Evolutionary conservation across 1,140 invertebrate species (phyloP).

Genomic region (Plectus sambesii): DNA sequence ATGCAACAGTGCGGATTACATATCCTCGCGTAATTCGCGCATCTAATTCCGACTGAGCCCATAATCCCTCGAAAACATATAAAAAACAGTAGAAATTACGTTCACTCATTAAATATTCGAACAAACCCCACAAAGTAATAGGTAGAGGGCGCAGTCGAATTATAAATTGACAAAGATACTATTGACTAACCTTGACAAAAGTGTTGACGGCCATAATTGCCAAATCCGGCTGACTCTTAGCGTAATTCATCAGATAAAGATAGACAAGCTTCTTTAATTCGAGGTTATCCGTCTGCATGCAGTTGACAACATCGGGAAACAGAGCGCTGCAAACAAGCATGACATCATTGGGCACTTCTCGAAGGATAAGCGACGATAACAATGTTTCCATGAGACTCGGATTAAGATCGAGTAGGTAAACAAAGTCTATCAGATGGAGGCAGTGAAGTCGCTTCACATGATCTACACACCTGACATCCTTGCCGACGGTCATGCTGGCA

Average conservation of each 20-base stretch:
- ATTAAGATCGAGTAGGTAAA: not conserved
- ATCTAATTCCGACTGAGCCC: not conserved
- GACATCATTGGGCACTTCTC: constrained; percentile 64
- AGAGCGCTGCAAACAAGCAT: constrained; percentile 56
- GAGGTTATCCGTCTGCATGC: constrained; percentile 99
- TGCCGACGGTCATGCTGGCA: constrained; percentile 98
- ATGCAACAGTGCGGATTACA: not conserved
- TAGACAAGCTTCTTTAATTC: constrained; percentile 99
- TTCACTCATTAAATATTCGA: constrained; percentile 4
- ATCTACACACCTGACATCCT: constrained; percentile 54
- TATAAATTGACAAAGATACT: constrained; percentile 12
- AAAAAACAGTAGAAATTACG: constrained; percentile 5
- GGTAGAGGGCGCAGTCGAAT: constrained; percentile 2
- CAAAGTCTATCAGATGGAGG: not conserved
- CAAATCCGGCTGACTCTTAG: constrained; percentile 99
- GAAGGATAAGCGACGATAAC: constrained; percentile 18
- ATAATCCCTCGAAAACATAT: no score
- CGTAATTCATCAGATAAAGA: constrained; percentile 99
- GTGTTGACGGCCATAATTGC: constrained; percentile 99
- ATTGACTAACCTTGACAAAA: constrained; percentile 78
- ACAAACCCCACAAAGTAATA: constrained; percentile 16
- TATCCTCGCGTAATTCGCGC: not conserved
- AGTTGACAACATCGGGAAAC: constrained; percentile 98
- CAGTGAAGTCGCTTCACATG: not conserved
- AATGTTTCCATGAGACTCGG: not conserved